Evolutionary conservation across 2,113 vertebrate genomes (phyloP), one percentile per base, ranked within the genome.

Genomic region (Ailurus styani): DNA sequence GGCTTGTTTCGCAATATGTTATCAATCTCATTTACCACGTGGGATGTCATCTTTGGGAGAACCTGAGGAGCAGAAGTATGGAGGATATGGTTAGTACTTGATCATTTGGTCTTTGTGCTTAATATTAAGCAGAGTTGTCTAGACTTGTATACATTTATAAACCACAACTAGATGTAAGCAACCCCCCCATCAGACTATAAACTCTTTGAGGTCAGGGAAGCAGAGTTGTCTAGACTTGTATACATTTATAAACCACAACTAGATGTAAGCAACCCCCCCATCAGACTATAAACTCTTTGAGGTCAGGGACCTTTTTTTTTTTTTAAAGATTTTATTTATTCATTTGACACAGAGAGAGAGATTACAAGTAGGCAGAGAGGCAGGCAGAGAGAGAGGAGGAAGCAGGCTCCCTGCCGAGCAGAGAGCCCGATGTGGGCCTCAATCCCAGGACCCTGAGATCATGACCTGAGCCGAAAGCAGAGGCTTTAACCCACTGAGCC

Each of bases 41-140:
- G 99, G 78, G 99, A 99, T 5, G 99, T 99, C 99, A 99, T 99
- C 99, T 99, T 99, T 90, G 99, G 99, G 97, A 99, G 99, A 90
- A 99, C 99, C 99, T 99, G 40, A 47, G 98, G 98, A 62, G 85
- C 34, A 75, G 93, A 78, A 95, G 82, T 47, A 78, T 81, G 57
- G 52, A 40, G 0, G 0, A 29, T 73, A 85, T 87, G n/a, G 47
- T 94, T 34, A 62, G 87, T 62, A 17, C n/a, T 57, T 34, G 4
- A 21, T 52, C 77, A 40, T 37, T 62, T 87, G 47, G 50, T 37
- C n/a, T 50, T 64, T 64, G 50, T 64, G 64, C 8, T 87, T 20
- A 75, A 0, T 42, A 40, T 25, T 79, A 20, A 34, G 62, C 57
- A 47, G 1, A 66, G 52, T 47, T 2, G 12, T 86, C 55, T 78